phyloP scores from a whole-genome alignment of 1,140 invertebrate species.

The Latrodectus geometricus region DNA sequence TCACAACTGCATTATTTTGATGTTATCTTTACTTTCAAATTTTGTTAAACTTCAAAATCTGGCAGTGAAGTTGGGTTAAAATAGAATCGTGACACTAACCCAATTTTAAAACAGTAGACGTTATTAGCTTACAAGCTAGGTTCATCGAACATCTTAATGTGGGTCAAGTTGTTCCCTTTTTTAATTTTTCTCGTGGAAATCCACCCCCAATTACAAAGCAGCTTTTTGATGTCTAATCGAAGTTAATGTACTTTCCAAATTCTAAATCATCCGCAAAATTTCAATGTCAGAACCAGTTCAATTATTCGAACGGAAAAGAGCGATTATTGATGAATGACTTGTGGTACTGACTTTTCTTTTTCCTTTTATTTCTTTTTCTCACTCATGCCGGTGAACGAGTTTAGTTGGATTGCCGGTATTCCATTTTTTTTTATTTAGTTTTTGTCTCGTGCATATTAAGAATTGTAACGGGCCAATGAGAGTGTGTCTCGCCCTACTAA shows the following conservation, averaged over 20 bases:
- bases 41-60: too few species aligned
- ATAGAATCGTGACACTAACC: slow-evolving; percentile 49
- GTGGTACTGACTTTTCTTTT: background rate
- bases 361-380: slow-evolving; percentile 15
- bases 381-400: slow-evolving; percentile 34
- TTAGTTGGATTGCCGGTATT: slow-evolving; percentile 10
- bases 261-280: slow-evolving; percentile 10
- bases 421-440: slow-evolving; percentile 31
- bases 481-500: slow-evolving; percentile 50
- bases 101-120: slow-evolving; percentile 32
- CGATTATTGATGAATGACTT: background rate
- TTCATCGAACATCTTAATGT: slow-evolving; percentile 51
- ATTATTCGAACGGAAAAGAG: background rate
- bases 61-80: slow-evolving; percentile 13
- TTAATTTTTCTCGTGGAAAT: slow-evolving; percentile 4
- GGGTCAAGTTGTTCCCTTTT: slow-evolving; percentile 41
- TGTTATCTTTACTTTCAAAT: too few species aligned
- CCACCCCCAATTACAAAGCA: slow-evolving; percentile 22
- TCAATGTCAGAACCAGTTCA: slow-evolving; percentile 52
- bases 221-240: background rate
- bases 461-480: slow-evolving; percentile 46
- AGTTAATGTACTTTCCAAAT: slow-evolving; percentile 3
- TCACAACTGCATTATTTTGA: too few species aligned
- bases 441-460: slow-evolving; percentile 45
- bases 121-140: background rate